Percentiles rank a stretch among this genome's conserved stretches.
Evolutionary conservation across 2,797 vertebrate genomes (phyloP).

Genomic region (Poeciliopsis paucimaculata): DNA sequence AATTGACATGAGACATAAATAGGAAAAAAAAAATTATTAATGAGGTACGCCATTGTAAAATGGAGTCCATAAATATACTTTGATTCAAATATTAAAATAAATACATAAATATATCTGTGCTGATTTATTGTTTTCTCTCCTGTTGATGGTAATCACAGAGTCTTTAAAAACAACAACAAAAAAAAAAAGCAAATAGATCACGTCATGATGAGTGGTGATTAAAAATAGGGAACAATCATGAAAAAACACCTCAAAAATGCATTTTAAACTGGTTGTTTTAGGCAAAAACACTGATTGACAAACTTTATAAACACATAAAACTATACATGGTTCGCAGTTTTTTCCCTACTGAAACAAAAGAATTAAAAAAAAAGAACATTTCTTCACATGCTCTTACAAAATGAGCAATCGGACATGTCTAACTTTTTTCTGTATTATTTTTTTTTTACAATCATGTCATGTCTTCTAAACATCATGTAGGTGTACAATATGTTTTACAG

Average conservation of each 20-base stretch:
- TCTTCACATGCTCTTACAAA: conserved; percentile 81
- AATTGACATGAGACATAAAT: conserved; percentile 76
- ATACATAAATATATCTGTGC: conserved; percentile 81
- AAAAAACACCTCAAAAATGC: conserved; percentile 87
- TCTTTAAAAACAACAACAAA: conserved; percentile 34
- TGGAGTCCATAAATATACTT: conserved; percentile 81
- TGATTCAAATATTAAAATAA: conserved; percentile 84
- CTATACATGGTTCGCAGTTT: conserved; percentile 76
- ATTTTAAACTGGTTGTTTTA: conserved; percentile 84
- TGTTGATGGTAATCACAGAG: conserved; percentile 62
- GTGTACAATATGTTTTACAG: conserved; percentile 92
- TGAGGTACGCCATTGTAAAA: conserved; percentile 72
- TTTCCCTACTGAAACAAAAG: conserved; percentile 62
- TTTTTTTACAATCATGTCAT: conserved; percentile 93
- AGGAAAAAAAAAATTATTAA: conserved; percentile 60
- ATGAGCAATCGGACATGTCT: conserved; percentile 75
- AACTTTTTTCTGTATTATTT: conserved; percentile 19
- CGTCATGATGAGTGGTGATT: conserved; percentile 63
- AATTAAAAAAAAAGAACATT: conserved; percentile 77
- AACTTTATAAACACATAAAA: conserved; percentile 79
- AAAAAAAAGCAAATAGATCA: conserved; percentile 71
- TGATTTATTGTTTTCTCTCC: conserved; percentile 68
- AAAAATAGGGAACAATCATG: conserved; percentile 88
- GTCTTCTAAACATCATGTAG: conserved; percentile 94
- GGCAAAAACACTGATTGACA: conserved; percentile 81